Percentiles rank a stretch among this genome's conserved stretches.
phyloP scores from a whole-genome alignment of 2,797 vertebrate species.

The Spinus pinus region DNA sequence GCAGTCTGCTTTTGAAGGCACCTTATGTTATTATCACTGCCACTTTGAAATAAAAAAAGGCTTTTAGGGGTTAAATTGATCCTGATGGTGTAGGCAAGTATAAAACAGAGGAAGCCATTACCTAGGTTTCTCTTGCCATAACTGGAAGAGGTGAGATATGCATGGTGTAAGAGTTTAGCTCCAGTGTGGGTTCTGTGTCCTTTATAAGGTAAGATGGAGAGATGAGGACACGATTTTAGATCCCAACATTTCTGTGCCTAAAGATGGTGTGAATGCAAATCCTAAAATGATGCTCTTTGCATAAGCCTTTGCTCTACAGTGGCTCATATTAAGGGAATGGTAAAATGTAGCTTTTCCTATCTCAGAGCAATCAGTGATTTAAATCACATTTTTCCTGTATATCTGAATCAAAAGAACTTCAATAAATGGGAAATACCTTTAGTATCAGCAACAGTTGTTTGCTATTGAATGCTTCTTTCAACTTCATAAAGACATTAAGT shows the following conservation, averaged over 20 bases:
- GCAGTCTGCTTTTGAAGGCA: not conserved
- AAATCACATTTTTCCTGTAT: not conserved
- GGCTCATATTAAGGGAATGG: not conserved
- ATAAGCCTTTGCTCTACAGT: not conserved
- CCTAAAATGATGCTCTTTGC: not conserved
- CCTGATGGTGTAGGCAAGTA: not conserved
- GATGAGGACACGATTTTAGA: not conserved
- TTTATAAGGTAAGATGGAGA: not conserved
- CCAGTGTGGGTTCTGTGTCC: not conserved
- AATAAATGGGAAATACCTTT: not conserved
- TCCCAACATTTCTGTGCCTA: not conserved
- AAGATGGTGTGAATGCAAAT: not conserved
- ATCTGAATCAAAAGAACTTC: not conserved
- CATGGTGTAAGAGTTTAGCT: not conserved
- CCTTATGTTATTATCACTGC: not conserved
- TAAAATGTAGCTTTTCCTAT: not conserved
- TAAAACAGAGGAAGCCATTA: not conserved
- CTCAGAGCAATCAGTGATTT: not conserved
- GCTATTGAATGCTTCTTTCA: not conserved
- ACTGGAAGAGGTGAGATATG: not conserved
- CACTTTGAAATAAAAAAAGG: not conserved
- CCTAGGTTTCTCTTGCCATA: not conserved
- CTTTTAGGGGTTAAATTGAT: not conserved
- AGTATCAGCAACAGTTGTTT: not conserved
- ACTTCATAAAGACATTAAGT: not conserved